These are phyloP conservation scores for Mesembrinibis cayennensis DNA, from an alignment of 2,113 vertebrate species.

Conservation along the genomic window DNA sequence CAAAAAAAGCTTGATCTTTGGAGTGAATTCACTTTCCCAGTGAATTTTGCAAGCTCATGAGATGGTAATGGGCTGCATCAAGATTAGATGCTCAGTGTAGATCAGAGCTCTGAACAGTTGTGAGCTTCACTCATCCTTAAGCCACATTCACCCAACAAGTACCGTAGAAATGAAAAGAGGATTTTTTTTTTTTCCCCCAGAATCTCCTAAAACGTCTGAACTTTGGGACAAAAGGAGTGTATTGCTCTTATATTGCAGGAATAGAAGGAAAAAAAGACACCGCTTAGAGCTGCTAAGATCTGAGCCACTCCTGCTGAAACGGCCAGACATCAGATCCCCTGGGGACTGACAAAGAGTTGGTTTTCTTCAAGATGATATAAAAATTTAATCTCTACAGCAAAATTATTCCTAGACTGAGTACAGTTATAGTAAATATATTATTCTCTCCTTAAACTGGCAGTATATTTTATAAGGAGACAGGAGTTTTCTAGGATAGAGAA, in stretches of 20 bases:
- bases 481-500: neutral
- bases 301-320: neutral
- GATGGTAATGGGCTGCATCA: neutral
- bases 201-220: neutral
- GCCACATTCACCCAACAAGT: neutral
- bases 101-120: neutral
- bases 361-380: constrained; percentile 21
- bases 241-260: neutral
- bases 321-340: neutral
- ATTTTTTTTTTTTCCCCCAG: neutral
- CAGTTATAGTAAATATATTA: constrained; percentile 29
- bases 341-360: neutral
- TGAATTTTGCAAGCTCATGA: neutral
- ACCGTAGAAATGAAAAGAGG: neutral
- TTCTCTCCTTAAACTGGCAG: neutral
- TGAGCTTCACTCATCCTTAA: neutral
- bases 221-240: neutral
- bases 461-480: neutral
- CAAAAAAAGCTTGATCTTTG: neutral
- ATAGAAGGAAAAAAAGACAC: neutral
- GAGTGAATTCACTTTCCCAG: neutral
- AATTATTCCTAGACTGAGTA: constrained; percentile 27
- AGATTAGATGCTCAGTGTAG: neutral
- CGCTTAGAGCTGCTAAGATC: neutral
- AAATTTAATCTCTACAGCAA: constrained; percentile 40